These are phyloP conservation scores for Notodonta dromedarius DNA, from an alignment of 2,888 invertebrate genomes.

Conservation along the genomic window DNA sequence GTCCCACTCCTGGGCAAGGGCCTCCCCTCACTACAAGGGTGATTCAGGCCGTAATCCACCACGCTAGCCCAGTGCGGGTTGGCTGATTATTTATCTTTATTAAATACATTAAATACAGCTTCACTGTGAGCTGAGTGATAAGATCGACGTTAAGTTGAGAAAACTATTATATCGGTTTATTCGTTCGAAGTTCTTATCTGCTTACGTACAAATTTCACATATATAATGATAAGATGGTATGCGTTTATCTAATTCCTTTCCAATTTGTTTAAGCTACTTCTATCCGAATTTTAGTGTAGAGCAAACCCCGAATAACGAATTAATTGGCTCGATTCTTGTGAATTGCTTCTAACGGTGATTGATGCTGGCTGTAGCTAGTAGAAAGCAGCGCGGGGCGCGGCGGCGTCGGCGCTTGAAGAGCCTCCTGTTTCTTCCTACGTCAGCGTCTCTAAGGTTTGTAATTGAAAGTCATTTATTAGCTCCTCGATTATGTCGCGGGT, in stretches of 20 bases:
- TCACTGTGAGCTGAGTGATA: too few relatives aligned
- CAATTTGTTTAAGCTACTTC: constrained; percentile 13
- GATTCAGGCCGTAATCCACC: too few relatives aligned
- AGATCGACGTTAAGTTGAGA: too few relatives aligned
- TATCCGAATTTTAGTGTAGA: constrained; percentile 16
- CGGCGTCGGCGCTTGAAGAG: constrained; percentile 13
- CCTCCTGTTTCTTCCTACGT: constrained; percentile 21
- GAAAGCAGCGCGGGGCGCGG: constrained; percentile 22
- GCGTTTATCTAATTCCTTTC: constrained; percentile 3
- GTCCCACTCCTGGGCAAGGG: too few relatives aligned
- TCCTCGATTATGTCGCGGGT: too few relatives aligned
- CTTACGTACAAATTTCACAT: too few relatives aligned
- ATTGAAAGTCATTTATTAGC: background rate
- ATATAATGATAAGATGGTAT: background rate
- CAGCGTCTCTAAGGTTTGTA: constrained; percentile 11
- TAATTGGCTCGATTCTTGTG: constrained; percentile 29
- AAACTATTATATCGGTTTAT: too few relatives aligned
- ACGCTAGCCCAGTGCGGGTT: too few relatives aligned
- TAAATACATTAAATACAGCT: too few relatives aligned
- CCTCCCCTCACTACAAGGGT: too few relatives aligned
- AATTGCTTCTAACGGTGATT: constrained; percentile 49
- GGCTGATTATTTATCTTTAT: too few relatives aligned
- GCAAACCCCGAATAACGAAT: constrained; percentile 36
- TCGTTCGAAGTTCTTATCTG: background rate
- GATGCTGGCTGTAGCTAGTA: constrained; percentile 39